phyloP scores from a whole-genome alignment of 2,888 invertebrate species.

The Sesia bembeciformis region DNA sequence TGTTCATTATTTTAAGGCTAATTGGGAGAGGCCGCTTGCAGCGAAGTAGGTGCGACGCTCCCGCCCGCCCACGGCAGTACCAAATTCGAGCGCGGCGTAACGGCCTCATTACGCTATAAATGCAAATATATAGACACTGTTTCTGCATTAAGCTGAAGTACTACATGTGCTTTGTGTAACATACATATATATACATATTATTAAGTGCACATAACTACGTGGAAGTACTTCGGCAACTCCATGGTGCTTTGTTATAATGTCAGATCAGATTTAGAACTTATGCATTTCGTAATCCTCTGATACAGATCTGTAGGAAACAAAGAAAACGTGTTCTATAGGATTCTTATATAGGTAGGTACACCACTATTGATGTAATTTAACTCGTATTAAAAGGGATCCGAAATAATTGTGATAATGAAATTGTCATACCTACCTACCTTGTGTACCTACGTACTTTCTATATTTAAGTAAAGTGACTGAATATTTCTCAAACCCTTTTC shows the following conservation, averaged over 20 bases:
- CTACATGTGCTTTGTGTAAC: slow-evolving; percentile 12
- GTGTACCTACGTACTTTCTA: neutral
- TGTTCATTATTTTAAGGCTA: slow-evolving; percentile 75
- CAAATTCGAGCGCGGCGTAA: slow-evolving; percentile 53
- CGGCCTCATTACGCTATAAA: slow-evolving; percentile 55
- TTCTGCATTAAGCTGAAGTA: slow-evolving; percentile 65
- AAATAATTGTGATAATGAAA: neutral
- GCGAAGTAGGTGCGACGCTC: slow-evolving; percentile 55
- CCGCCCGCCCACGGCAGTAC: slow-evolving; percentile 64
- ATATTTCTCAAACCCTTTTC: neutral
- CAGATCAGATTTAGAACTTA: neutral
- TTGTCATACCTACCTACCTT: neutral
- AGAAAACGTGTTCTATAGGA: too few species aligned
- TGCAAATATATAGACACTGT: slow-evolving; percentile 58
- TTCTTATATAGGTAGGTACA: too few species aligned
- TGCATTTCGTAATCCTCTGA: neutral
- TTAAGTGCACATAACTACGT: neutral
- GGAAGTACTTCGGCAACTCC: neutral
- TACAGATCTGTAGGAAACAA: neutral
- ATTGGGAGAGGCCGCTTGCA: slow-evolving; percentile 71
- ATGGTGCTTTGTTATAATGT: neutral
- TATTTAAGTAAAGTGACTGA: neutral
- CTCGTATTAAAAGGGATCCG: too few species aligned
- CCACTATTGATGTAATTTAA: too few species aligned
- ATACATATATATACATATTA: neutral